These are phyloP conservation scores for Smithornis capensis DNA, from an alignment of 2,113 vertebrate genomes.

Conservation along the genomic window DNA sequence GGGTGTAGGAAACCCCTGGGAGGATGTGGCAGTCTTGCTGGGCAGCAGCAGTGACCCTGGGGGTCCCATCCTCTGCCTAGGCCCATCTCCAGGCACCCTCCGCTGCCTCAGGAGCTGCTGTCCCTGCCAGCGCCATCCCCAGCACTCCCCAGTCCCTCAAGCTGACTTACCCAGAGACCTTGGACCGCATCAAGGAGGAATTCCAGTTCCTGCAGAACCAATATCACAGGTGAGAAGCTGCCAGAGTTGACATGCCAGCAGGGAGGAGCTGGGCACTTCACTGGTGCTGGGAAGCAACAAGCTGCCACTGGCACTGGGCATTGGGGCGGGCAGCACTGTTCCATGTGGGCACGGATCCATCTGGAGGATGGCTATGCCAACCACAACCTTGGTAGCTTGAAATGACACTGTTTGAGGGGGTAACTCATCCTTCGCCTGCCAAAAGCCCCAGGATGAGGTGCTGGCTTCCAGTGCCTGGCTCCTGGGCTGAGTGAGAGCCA, in stretches of 20 bases:
- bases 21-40: fast-evolving
- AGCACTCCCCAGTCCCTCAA: constrained; percentile 86
- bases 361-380: not conserved
- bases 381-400: not conserved
- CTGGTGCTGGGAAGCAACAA: not conserved
- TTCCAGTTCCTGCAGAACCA: constrained; percentile 93
- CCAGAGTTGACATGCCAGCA: fast-evolving
- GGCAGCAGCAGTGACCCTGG: not conserved
- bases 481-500: not conserved
- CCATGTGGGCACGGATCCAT: not conserved
- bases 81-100: constrained; percentile 76
- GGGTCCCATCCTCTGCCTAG: constrained; percentile 63
- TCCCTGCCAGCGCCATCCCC: constrained; percentile 76
- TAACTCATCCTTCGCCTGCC: not conserved
- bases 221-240: constrained; percentile 83
- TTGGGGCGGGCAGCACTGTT: fast-evolving
- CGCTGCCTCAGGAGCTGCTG: constrained; percentile 77
- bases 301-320: not conserved
- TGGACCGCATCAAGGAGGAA: constrained; percentile 93
- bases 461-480: not conserved
- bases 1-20: fast-evolving
- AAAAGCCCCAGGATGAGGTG: not conserved
- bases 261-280: not conserved
- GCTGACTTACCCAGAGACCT: constrained; percentile 88
- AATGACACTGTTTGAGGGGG: not conserved